A percentile compares a stretch with the other conserved stretches of the same genome.
These are phyloP conservation scores for Siderastrea radians DNA, from an alignment of 92 coral and sea anemone genomes.

Conservation along the genomic window DNA sequence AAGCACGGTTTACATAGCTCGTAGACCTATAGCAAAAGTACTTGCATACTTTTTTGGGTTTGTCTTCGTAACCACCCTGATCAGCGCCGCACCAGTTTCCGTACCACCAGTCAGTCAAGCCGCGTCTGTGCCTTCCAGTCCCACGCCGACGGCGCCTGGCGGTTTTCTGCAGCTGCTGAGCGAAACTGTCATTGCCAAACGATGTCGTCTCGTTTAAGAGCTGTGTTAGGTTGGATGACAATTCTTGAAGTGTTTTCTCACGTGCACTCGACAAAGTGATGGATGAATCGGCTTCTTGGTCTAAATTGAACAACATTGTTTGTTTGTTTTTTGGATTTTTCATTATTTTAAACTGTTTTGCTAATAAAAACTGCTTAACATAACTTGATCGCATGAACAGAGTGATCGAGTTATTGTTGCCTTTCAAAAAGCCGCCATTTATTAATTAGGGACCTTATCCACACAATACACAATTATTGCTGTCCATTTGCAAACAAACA, in stretches of 20 bases:
- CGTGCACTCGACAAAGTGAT: neutral
- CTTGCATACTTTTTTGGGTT: constrained; percentile 39
- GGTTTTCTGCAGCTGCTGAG: neutral
- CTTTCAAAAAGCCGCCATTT: too few relatives aligned
- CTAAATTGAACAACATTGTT: neutral
- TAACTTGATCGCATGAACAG: too few relatives aligned
- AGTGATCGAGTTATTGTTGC: too few relatives aligned
- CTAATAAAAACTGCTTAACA: too few relatives aligned
- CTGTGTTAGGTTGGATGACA: constrained; percentile 11
- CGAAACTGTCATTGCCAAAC: constrained; percentile 1
- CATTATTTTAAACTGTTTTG: too few relatives aligned
- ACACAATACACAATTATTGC: too few relatives aligned
- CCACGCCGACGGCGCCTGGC: constrained; percentile 53
- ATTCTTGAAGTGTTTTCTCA: constrained; percentile 8
- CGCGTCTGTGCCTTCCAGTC: constrained; percentile 22
- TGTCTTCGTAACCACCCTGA: constrained; percentile 52
- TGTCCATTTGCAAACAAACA: too few relatives aligned
- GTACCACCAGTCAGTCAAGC: constrained; percentile 53
- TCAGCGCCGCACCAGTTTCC: constrained; percentile 62
- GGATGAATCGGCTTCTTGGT: constrained; percentile 1
- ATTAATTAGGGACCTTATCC: too few relatives aligned
- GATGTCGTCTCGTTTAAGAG: constrained; percentile 12
- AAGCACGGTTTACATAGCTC: constrained; percentile 34
- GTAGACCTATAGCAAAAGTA: neutral
- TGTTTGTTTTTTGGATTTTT: too few relatives aligned